Evolutionary conservation across 2,797 vertebrate genomes (phyloP), one percentile per base, ranked within the genome.

Genomic region (Danionella dracula): DNA sequence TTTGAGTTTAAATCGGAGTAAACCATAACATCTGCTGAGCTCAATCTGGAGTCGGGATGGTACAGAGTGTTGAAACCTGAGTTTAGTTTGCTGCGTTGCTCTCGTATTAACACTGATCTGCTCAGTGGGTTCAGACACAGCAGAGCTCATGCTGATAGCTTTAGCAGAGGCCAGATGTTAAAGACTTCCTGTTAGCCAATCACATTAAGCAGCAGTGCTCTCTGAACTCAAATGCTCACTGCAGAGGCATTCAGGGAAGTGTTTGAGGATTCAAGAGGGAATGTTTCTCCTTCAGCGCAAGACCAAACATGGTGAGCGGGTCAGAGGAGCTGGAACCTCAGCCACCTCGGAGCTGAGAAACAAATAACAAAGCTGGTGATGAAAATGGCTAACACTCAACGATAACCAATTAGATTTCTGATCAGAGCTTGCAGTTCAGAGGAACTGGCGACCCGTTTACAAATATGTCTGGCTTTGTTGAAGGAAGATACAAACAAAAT

Each of bases 271-370:
- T 50, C 45, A 46, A 37, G 35, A 51, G 63, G 37, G 40, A 71
- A 61, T 45, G 44, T 71, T 75, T 71, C 64, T 40, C 38, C 60
- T 64, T 8, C 12, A 60, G 62, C 44, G 67, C 68, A 56, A 73
- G 56, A 44, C 63, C 46, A 77, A 68, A 76, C 63, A 70, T 62
- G 21, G 55, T 63, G 67, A 67, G 64, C 53, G 21, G 60, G 62
- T 76, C 57, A 64, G 32, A 59, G 16, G 48, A 11, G 23, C 50
- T 34, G 64, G 31, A 32, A 29, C 34, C 44, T 65, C 67, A 57
- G 49, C 46, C 68, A 64, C 56, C 44, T 54, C 23, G 57, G 59
- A 65, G 69, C 64, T 70, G 5, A 8, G 29, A 69, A 59, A 60
- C 58, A 42, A 37, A 74, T 53, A 69, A 64, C 62, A 70, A 64